Evolutionary conservation across 2,797 vertebrate genomes (phyloP).

Genomic region (Halcyon chelicuti): DNA sequence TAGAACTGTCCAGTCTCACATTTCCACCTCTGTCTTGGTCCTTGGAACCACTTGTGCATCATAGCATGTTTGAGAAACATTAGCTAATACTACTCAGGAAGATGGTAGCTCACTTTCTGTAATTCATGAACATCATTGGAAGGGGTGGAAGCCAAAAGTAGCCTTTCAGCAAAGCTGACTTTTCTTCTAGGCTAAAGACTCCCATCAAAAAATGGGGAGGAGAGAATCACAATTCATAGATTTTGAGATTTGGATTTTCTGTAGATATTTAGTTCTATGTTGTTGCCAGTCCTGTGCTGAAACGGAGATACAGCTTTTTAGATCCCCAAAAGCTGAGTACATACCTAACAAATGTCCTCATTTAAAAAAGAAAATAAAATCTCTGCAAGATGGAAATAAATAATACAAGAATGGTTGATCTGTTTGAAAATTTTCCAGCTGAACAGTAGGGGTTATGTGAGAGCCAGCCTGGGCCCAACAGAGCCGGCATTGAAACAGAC

Average conservation of each 20-base stretch:
- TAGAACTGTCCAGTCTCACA: accelerated
- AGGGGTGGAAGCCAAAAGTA: background rate
- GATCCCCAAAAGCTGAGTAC: background rate
- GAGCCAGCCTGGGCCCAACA: conserved; percentile 25
- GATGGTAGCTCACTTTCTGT: background rate
- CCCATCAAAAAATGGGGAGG: accelerated
- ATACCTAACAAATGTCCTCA: background rate
- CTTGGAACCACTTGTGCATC: background rate
- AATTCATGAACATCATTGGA: background rate
- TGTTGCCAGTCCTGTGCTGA: background rate
- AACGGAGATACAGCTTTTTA: background rate
- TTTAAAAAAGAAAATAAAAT: background rate
- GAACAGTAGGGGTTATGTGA: conserved; percentile 29
- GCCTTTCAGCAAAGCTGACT: background rate
- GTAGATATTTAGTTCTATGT: background rate
- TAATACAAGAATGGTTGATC: conserved; percentile 16
- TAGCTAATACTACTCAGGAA: background rate
- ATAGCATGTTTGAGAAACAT: background rate
- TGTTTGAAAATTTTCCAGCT: conserved; percentile 23
- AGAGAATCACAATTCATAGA: background rate
- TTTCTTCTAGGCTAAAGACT: background rate
- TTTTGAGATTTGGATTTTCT: background rate
- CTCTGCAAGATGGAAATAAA: conserved; percentile 2
- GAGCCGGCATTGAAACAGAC: conserved; percentile 12
- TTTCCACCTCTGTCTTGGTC: background rate